Percentiles rank a stretch among this genome's conserved stretches.
These are phyloP conservation scores for Esox niger DNA, from an alignment of 2,113 vertebrate genomes.

Conservation along the genomic window DNA sequence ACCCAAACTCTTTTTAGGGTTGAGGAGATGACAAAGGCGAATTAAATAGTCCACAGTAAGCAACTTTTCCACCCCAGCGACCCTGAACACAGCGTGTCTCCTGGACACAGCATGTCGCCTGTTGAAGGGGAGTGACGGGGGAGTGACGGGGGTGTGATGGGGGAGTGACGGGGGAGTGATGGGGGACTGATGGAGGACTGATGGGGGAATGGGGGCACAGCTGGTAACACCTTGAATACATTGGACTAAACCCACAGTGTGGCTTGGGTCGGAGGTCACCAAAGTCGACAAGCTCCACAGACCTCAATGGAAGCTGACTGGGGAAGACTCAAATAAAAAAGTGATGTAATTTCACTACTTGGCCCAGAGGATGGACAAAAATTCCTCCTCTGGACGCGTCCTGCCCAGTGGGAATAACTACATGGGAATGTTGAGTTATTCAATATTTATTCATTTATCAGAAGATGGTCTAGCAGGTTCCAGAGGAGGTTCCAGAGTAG, in stretches of 20 bases:
- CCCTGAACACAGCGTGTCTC: slow-evolving; percentile 49
- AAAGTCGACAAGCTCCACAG: slow-evolving; percentile 44
- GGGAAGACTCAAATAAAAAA: background rate
- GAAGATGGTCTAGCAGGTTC: no score
- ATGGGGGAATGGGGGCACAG: slow-evolving; percentile 31
- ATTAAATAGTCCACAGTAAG: slow-evolving; percentile 57
- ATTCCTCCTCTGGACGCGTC: background rate
- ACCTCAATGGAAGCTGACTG: slow-evolving; percentile 13
- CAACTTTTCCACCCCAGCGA: slow-evolving; percentile 62
- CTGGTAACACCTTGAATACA: slow-evolving; percentile 67
- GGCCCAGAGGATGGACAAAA: background rate
- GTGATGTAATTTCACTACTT: slow-evolving; percentile 19
- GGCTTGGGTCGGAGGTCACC: slow-evolving; percentile 56
- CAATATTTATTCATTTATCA: no score
- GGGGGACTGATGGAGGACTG: background rate
- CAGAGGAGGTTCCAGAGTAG: no score
- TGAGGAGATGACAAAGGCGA: slow-evolving; percentile 55
- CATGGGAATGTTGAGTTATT: background rate
- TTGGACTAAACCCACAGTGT: slow-evolving; percentile 52
- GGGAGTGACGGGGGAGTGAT: slow-evolving; percentile 24
- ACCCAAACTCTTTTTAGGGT: slow-evolving; percentile 32
- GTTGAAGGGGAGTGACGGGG: slow-evolving; percentile 38
- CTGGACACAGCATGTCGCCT: slow-evolving; percentile 53
- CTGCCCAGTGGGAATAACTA: background rate
- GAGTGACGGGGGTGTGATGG: background rate